Evolutionary conservation across 2,888 invertebrate genomes (phyloP).

Genomic region (Stomorhina lunata): DNA sequence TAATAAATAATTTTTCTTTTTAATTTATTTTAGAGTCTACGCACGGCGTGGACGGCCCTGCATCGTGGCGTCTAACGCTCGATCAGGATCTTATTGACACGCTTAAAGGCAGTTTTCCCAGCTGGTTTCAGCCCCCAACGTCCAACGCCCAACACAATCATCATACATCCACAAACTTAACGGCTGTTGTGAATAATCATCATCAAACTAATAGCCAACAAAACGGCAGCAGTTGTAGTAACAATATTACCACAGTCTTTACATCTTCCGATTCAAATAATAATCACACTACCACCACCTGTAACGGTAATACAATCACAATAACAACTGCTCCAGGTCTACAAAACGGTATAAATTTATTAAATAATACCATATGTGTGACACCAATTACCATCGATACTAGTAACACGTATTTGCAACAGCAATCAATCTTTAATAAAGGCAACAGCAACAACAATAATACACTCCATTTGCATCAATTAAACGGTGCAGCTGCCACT

Average conservation of each 20-base stretch:
- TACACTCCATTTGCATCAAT: conserved; percentile 72
- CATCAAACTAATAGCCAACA: too few species aligned
- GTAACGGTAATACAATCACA: conserved; percentile 69
- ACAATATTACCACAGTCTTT: conserved; percentile 28
- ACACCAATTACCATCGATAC: conserved; percentile 69
- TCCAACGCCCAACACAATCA: conserved; percentile 3
- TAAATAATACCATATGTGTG: conserved; percentile 69
- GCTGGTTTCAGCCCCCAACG: conserved; percentile 88
- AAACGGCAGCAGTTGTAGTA: conserved; percentile 38
- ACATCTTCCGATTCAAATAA: conserved; percentile 65
- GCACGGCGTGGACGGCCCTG: conserved; percentile 88
- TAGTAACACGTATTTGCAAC: conserved; percentile 54
- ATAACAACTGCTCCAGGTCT: conserved; percentile 53
- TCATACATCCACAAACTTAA: neutral
- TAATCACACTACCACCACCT: conserved; percentile 69
- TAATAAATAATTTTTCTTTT: conserved; percentile 42
- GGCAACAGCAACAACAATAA: conserved; percentile 68
- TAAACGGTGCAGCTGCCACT: conserved; percentile 64
- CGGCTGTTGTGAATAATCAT: neutral
- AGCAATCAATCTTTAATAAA: conserved; percentile 7
- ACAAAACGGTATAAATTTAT: conserved; percentile 52
- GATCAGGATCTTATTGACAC: conserved; percentile 96
- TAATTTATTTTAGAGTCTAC: conserved; percentile 85
- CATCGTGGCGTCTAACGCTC: conserved; percentile 94
- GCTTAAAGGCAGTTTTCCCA: conserved; percentile 94